A percentile compares a stretch with the other conserved stretches of the same genome.
These are phyloP conservation scores for Punctoribates punctum DNA, from an alignment of 2,888 invertebrate species.

Conservation along the genomic window DNA sequence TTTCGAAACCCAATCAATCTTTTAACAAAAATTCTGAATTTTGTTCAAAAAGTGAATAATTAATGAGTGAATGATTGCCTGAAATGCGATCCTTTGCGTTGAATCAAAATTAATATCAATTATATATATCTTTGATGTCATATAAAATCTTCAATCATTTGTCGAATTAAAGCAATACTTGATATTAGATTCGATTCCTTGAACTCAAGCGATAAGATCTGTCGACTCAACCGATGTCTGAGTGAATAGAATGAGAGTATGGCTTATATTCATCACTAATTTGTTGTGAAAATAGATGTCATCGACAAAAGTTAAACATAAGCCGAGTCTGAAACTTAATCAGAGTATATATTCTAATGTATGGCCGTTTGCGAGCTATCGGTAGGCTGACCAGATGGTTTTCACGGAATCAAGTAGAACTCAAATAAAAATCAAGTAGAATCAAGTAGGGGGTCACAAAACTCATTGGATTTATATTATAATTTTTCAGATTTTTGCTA, in stretches of 20 bases:
- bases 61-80: conserved; percentile 11
- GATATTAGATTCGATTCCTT: too few relatives aligned
- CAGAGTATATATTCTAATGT: conserved; percentile 21
- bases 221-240: neutral
- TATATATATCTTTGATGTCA: neutral
- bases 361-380: neutral
- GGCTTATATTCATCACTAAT: neutral
- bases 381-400: too few relatives aligned
- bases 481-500: too few relatives aligned
- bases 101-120: neutral
- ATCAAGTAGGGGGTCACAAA: too few relatives aligned
- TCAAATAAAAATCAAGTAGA: too few relatives aligned
- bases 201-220: neutral
- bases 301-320: neutral
- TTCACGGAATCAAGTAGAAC: too few relatives aligned
- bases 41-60: neutral
- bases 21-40: neutral
- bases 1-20: too few relatives aligned
- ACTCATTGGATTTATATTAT: too few relatives aligned
- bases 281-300: conserved; percentile 30
- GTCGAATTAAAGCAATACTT: neutral
- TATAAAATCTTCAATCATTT: neutral
- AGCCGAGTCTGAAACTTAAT: neutral
- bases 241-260: neutral
- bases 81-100: neutral